A percentile compares a stretch with the other conserved stretches of the same genome.
Evolutionary conservation across 1,140 invertebrate species (phyloP).

Genomic region (Lordiphosa mommai): DNA sequence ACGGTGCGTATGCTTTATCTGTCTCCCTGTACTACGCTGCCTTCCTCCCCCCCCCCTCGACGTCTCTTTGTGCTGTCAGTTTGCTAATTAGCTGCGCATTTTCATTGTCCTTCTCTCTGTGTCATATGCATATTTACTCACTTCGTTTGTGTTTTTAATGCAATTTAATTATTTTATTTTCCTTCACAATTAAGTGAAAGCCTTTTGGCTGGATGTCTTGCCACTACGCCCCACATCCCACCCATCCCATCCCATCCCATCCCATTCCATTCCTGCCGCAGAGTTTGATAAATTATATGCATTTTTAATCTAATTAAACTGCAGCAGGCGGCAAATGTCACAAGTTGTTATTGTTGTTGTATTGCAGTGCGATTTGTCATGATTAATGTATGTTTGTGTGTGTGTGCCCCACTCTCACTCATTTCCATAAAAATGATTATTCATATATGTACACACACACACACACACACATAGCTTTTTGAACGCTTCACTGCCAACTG

Average conservation of each 20-base stretch:
- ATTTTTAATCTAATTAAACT: conserved; percentile 67
- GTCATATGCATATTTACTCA: conserved; percentile 74
- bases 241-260: too few relatives aligned
- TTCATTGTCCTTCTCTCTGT: conserved; percentile 54
- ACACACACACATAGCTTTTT: background rate
- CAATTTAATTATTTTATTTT: conserved; percentile 69
- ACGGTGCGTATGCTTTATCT: conserved; percentile 66
- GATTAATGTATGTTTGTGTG: conserved; percentile 23
- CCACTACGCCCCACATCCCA: conserved; percentile 15
- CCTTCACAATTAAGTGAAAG: conserved; percentile 32
- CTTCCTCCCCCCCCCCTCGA: background rate
- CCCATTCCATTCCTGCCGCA: too few relatives aligned
- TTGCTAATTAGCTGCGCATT: conserved; percentile 71
- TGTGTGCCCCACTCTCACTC: background rate
- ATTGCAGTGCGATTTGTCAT: conserved; percentile 24
- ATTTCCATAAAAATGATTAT: conserved; percentile 7
- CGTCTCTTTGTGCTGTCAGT: conserved; percentile 57
- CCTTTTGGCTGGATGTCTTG: conserved; percentile 48
- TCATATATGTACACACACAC: conserved; percentile 1
- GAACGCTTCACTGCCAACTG: background rate
- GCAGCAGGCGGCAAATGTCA: conserved; percentile 46
- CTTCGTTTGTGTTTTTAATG: conserved; percentile 43
- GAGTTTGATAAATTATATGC: conserved; percentile 65
- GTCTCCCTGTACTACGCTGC: background rate
- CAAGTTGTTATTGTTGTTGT: conserved; percentile 23